Evolutionary conservation across 2,113 vertebrate species (phyloP).

Genomic region (Urocolius indicus): DNA sequence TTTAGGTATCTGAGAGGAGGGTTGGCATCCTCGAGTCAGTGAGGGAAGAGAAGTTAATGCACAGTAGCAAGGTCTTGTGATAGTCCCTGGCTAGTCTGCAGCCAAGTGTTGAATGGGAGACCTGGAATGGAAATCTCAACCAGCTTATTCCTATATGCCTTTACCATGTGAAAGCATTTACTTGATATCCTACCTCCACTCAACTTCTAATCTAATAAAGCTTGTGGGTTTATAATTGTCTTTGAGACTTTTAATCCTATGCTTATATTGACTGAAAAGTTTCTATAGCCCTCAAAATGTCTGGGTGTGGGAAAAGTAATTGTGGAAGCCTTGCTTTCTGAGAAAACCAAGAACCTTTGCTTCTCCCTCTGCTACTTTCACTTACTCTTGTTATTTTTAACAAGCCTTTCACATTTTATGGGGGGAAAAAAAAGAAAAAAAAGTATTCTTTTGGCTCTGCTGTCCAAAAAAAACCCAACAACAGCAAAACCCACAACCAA

Average conservation of each 20-base stretch:
- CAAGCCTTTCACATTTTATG: not conserved
- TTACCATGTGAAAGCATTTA: not conserved
- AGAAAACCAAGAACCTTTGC: not conserved
- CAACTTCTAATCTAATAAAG: not conserved
- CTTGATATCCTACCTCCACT: not conserved
- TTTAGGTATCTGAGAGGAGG: not conserved
- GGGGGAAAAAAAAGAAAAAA: not conserved
- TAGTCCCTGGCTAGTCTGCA: not conserved
- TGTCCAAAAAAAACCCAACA: too few species aligned
- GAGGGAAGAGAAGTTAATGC: not conserved
- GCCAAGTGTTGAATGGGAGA: not conserved
- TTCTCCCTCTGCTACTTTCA: not conserved
- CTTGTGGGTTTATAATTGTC: not conserved
- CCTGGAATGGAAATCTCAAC: not conserved
- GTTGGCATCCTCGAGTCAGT: not conserved
- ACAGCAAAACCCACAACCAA: too few species aligned
- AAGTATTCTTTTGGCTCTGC: not conserved
- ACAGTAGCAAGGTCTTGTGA: not conserved
- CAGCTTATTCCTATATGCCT: not conserved
- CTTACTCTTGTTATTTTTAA: not conserved
- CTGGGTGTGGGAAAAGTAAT: not conserved
- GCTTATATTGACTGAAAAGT: not conserved
- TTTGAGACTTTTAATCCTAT: not conserved
- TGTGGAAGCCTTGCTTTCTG: not conserved
- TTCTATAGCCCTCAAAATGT: not conserved